Conservation (phyloP, 1,140 invertebrate species). For the Lasioglossum albipes region DNA sequence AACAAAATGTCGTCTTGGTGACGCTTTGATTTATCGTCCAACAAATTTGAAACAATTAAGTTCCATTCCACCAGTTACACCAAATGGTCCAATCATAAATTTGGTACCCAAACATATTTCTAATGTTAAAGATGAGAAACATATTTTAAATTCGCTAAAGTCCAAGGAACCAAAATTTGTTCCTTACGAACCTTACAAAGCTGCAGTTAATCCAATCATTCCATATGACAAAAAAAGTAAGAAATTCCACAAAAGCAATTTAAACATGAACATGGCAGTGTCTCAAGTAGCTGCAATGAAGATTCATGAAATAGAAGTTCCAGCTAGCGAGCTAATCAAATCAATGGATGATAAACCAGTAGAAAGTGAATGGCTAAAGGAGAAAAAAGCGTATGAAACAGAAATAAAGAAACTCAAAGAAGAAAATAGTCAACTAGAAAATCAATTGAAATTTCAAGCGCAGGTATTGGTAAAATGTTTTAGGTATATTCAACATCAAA, state of each 20-base stretch:
- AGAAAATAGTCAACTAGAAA: conserved; percentile 84
- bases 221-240: conserved; percentile 79
- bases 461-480: conserved; percentile 77
- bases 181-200: conserved; percentile 93
- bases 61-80: conserved; percentile 73
- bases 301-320: conserved; percentile 76
- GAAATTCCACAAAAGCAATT: conserved; percentile 82
- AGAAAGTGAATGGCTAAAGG: conserved; percentile 68
- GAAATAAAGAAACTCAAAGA: conserved; percentile 82
- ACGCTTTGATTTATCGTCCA: conserved; percentile 79
- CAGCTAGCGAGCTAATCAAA: conserved; percentile 67
- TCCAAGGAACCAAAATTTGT: conserved; percentile 91
- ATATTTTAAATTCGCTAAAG: conserved; percentile 78
- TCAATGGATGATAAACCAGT: conserved; percentile 47
- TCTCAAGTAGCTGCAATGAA: conserved; percentile 85
- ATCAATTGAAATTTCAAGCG: conserved; percentile 86
- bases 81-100: conserved; percentile 79
- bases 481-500: neutral
- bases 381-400: conserved; percentile 77
- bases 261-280: conserved; percentile 86
- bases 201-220: conserved; percentile 89
- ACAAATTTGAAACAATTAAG: conserved; percentile 75
- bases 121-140: conserved; percentile 73
- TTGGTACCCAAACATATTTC: conserved; percentile 74
- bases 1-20: conserved; percentile 70